A percentile compares a stretch with the other conserved stretches of the same genome.
Conservation (phyloP, 2,113 vertebrate genomes). For the Synchiropus splendidus region DNA sequence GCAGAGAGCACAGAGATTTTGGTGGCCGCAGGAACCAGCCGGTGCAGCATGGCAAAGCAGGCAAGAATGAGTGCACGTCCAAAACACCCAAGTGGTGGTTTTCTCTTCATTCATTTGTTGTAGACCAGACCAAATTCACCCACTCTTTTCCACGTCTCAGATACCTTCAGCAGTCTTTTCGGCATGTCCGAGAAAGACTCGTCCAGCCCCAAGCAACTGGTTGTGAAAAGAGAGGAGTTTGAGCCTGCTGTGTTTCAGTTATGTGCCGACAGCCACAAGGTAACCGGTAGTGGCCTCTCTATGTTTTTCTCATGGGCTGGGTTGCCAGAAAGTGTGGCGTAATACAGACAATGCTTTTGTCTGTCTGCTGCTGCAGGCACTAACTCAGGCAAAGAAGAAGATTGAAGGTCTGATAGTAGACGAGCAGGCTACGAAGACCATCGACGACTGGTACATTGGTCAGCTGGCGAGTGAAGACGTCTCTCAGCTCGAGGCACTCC, state of each 20-base stretch:
- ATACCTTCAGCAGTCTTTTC: background rate
- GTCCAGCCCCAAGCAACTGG: background rate
- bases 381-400: slow-evolving; percentile 45
- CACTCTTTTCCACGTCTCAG: no score
- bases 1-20: no score
- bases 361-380: slow-evolving; percentile 9
- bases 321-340: no score
- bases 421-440: slow-evolving; percentile 56
- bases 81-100: no score
- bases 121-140: no score
- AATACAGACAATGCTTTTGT: background rate
- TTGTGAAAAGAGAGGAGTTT: slow-evolving; percentile 60
- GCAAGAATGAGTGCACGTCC: no score
- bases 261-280: slow-evolving; percentile 64
- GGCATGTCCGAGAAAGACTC: background rate
- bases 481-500: slow-evolving; percentile 55
- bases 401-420: slow-evolving; percentile 56
- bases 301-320: no score
- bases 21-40: no score
- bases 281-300: no score
- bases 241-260: slow-evolving; percentile 67
- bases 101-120: no score
- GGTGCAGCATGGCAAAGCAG: no score
- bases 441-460: slow-evolving; percentile 58
- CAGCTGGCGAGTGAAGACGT: slow-evolving; percentile 57